Evolutionary conservation across 2,797 vertebrate species (phyloP), one percentile per base, ranked within the genome.

Genomic region (Distichodus sexfasciatus): DNA sequence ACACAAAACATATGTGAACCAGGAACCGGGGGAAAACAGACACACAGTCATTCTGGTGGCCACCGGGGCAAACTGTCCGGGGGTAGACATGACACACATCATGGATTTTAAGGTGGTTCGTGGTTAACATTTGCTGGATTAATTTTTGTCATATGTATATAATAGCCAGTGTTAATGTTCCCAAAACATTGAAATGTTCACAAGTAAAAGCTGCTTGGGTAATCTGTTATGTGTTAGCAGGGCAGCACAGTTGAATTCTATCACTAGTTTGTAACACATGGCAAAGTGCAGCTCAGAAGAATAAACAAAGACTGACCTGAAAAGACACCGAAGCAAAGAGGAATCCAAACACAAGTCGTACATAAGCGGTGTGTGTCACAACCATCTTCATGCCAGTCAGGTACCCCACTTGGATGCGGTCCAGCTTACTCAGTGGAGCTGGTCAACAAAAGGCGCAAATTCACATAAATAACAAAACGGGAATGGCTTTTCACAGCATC

Each of bases 251-350:
- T 9, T 14, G 8, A 35, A 36, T 7, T 10, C 23, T 2, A 38
- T 12, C 5, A 7, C 17, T 35, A 12, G 19, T 38, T 38, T 21
- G 17, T 10, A 31, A 35, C 31, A 36, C 11, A 38, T 28, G 11
- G 28, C 3, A 41, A 10, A 44, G 0, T n/a, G 11, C 17, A 15
- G n/a, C 44, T 29, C n/a, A 38, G 11, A 24, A 26, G n/a, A n/a
- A n/a, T n/a, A n/a, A n/a, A n/a, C n/a, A n/a, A n/a, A 3, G 2
- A 21, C 71, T 55, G 15, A 89, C 87, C 86, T 91, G 89, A 66
- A 89, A 87, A 17, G 85, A 84, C 28, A 88, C 47, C 1, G 87
- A 90, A 0, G 81, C 55, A 10, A 85, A 84, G 17, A 90, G 68
- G 71, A 88, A 90, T 36, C 79, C 82, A 6, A 76, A 71, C 2